Conservation (phyloP, 2,113 vertebrate species). For the Pionites leucogaster region DNA sequence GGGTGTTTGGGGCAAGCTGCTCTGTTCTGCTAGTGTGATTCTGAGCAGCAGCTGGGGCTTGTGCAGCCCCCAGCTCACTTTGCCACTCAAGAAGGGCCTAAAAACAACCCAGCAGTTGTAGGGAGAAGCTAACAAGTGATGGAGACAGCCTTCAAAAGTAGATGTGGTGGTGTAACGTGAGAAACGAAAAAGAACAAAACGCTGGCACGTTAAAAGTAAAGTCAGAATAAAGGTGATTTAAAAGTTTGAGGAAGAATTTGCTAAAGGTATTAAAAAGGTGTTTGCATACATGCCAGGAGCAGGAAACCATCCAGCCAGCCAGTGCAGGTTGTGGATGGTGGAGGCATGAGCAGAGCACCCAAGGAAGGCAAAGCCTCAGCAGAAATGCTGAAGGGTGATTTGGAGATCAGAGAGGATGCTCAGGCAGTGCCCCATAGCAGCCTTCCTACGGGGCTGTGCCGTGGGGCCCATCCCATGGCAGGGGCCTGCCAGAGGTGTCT, state of each 20-base stretch:
- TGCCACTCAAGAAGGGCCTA: neutral
- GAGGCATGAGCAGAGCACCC: neutral
- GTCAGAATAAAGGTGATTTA: neutral
- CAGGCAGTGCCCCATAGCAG: neutral
- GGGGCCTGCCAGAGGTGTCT: accelerated
- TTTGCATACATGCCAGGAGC: neutral
- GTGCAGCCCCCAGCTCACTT: neutral
- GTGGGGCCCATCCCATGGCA: accelerated
- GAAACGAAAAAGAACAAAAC: neutral
- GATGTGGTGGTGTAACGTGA: accelerated
- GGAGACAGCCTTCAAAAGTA: neutral
- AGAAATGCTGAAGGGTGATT: neutral
- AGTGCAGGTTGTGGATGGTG: neutral
- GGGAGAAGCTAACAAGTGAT: neutral
- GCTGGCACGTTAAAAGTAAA: neutral
- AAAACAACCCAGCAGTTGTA: neutral
- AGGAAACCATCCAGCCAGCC: neutral
- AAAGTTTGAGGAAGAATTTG: neutral
- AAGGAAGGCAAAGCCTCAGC: neutral
- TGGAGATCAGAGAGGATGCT: neutral
- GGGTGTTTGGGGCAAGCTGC: neutral
- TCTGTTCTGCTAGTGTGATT: neutral
- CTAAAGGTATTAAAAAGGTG: neutral
- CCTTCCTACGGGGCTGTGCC: neutral
- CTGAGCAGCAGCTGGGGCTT: neutral